phyloP scores from a whole-genome alignment of 2,797 vertebrate genomes.

The Bryconaethiops microstoma region DNA sequence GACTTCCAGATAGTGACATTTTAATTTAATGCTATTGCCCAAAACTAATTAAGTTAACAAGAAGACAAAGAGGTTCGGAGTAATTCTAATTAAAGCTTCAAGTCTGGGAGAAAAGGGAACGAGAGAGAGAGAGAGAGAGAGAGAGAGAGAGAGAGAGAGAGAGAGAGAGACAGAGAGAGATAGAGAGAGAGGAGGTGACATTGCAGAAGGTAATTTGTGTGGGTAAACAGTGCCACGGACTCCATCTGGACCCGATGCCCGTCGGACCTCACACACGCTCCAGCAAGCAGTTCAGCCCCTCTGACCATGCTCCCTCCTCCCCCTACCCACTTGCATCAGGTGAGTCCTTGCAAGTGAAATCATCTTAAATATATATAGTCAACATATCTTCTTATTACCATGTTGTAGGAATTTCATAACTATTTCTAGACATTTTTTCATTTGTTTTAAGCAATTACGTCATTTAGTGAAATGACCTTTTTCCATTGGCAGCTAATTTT shows the following conservation, averaged over 20 bases:
- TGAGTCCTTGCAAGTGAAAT: neutral
- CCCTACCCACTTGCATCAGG: conserved; percentile 1
- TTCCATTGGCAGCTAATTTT: too few relatives aligned
- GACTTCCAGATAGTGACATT: conserved; percentile 55
- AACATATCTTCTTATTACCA: too few relatives aligned
- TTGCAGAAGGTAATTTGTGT: conserved; percentile 68
- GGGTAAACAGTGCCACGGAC: conserved; percentile 69
- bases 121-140: conserved; percentile 37
- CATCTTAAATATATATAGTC: neutral
- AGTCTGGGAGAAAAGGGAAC: conserved; percentile 44
- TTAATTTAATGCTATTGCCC: conserved; percentile 64
- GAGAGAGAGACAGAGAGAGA: conserved; percentile 49
- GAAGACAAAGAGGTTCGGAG: conserved; percentile 61
- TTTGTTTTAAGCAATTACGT: neutral
- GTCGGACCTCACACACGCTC: neutral
- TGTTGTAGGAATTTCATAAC: too few relatives aligned
- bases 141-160: conserved; percentile 37
- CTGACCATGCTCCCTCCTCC: neutral
- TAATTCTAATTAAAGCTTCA: conserved; percentile 71
- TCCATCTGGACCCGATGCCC: conserved; percentile 63
- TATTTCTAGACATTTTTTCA: too few relatives aligned
- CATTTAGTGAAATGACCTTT: neutral
- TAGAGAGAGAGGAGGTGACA: conserved; percentile 67
- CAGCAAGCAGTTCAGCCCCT: neutral
- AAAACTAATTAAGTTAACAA: conserved; percentile 71